Percentiles rank a stretch among this genome's conserved stretches.
Evolutionary conservation across 2,113 vertebrate species (phyloP).

Genomic region (Ictalurus furcatus): DNA sequence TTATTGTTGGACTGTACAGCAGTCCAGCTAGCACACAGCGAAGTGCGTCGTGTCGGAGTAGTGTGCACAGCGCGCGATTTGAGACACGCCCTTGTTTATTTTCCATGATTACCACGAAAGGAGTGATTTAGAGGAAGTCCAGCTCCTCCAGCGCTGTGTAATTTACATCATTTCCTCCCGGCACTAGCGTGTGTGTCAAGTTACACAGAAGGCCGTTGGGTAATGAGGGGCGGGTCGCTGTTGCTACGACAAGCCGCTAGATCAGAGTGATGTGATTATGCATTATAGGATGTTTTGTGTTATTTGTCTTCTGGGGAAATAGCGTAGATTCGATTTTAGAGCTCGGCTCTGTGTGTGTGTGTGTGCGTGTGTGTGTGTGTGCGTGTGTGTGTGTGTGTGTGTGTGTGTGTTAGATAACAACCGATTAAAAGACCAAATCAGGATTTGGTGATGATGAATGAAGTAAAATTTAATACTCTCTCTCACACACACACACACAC

Average conservation of each 20-base stretch:
- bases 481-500: background rate
- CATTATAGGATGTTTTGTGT: constrained; percentile 54
- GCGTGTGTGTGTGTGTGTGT: background rate
- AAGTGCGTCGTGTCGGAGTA: background rate
- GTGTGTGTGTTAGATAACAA: constrained; percentile 4
- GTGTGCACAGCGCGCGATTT: background rate
- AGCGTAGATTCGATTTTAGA: constrained; percentile 39
- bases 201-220: constrained; percentile 29
- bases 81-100: background rate
- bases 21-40: background rate
- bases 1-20: too few species aligned
- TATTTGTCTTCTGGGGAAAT: constrained; percentile 25
- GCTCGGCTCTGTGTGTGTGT: background rate
- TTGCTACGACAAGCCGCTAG: constrained; percentile 46
- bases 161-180: constrained; percentile 12
- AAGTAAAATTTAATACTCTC: too few species aligned
- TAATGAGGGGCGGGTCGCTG: constrained; percentile 22
- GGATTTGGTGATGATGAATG: background rate
- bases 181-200: constrained; percentile 31
- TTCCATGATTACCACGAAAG: background rate
- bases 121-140: background rate
- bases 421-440: background rate
- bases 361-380: too few species aligned
- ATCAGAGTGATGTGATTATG: constrained; percentile 56
- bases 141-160: constrained; percentile 13